A percentile compares a stretch with the other conserved stretches of the same genome.
Evolutionary conservation across 2,113 vertebrate genomes (phyloP).

Genomic region (Smithornis capensis): DNA sequence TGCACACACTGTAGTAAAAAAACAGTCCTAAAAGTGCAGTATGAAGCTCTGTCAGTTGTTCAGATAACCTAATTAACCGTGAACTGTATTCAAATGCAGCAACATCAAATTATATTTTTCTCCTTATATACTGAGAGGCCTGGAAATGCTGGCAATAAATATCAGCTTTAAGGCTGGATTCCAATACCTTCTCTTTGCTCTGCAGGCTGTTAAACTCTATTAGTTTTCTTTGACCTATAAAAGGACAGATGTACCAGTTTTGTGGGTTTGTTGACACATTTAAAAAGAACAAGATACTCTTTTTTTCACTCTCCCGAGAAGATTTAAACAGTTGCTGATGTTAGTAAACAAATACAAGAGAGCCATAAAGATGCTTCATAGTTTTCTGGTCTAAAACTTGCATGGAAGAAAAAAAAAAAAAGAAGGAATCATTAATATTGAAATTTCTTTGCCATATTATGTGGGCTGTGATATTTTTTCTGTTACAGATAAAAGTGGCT

Average conservation of each 20-base stretch:
- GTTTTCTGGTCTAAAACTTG: background rate
- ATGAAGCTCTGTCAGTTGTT: background rate
- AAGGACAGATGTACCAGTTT: background rate
- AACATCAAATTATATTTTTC: background rate
- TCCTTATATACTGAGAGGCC: background rate
- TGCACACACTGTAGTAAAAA: background rate
- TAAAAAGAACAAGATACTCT: background rate
- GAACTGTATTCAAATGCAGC: background rate
- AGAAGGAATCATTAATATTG: background rate
- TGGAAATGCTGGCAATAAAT: background rate
- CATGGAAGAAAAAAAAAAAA: background rate
- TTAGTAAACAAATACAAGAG: background rate
- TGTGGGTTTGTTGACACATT: background rate
- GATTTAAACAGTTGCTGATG: background rate
- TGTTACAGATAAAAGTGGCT: background rate
- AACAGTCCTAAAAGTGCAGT: background rate
- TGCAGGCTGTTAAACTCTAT: background rate
- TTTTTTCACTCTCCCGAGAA: background rate
- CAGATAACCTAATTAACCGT: background rate
- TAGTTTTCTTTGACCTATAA: background rate
- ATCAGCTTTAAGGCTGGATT: background rate
- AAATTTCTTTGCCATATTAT: background rate
- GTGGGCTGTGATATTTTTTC: background rate
- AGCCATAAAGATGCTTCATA: background rate
- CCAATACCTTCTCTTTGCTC: background rate